Percentiles rank a stretch among this genome's conserved stretches.
Evolutionary conservation across 2,797 vertebrate genomes (phyloP).

Genomic region (Labeo calbasu): DNA sequence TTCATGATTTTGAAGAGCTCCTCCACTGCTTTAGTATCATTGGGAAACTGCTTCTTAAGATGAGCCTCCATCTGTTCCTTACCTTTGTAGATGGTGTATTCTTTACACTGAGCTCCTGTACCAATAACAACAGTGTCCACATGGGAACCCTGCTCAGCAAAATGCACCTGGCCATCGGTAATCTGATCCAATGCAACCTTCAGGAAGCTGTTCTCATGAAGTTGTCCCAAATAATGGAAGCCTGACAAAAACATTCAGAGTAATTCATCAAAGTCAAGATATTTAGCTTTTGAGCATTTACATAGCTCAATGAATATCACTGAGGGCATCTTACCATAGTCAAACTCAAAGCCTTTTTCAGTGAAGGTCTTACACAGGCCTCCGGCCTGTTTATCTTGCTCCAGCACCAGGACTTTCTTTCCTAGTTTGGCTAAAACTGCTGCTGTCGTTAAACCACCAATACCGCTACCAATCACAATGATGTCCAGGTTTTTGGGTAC

Average conservation of each 20-base stretch:
- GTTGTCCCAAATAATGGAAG: slow-evolving; percentile 28
- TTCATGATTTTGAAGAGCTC: slow-evolving; percentile 42
- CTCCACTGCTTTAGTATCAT: slow-evolving; percentile 25
- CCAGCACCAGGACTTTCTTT: slow-evolving; percentile 37
- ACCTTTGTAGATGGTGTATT: slow-evolving; percentile 15
- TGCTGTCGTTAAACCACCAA: slow-evolving; percentile 13
- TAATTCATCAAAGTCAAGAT: background rate
- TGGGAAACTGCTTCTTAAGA: slow-evolving; percentile 38
- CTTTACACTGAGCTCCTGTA: background rate
- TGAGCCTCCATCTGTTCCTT: slow-evolving; percentile 11
- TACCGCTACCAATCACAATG: slow-evolving; percentile 34
- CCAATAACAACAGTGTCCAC: slow-evolving; percentile 14
- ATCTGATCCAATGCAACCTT: slow-evolving; percentile 26
- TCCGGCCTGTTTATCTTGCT: slow-evolving; percentile 30
- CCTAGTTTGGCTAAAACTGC: slow-evolving; percentile 33
- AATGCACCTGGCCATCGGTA: slow-evolving; percentile 24
- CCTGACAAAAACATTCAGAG: background rate
- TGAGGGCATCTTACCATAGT: background rate
- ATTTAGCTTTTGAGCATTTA: background rate
- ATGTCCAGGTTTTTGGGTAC: background rate
- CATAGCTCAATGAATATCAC: background rate
- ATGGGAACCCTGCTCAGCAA: slow-evolving; percentile 19
- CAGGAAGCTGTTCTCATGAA: slow-evolving; percentile 33
- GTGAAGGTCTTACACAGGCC: slow-evolving; percentile 31
- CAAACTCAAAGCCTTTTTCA: slow-evolving; percentile 32